phyloP scores from a whole-genome alignment of 2,797 vertebrate genomes.

The Saxicola maurus region DNA sequence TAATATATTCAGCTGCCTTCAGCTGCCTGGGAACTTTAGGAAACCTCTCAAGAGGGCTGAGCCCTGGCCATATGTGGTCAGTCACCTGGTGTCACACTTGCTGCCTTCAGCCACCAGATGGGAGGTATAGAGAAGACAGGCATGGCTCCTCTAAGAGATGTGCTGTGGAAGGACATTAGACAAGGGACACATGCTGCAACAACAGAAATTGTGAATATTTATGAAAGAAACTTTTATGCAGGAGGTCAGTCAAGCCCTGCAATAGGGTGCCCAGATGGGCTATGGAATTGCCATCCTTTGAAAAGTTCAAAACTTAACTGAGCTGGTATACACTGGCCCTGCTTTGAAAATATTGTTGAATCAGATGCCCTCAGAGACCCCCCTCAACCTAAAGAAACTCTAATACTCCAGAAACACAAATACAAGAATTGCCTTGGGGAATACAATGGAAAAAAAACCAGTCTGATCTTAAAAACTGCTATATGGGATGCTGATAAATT shows the following conservation, averaged over 20 bases:
- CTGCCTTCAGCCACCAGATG: neutral
- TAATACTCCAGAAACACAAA: neutral
- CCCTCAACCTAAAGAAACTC: neutral
- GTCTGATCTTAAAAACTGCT: neutral
- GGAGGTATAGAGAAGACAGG: neutral
- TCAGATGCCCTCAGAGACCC: neutral
- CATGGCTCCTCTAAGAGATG: neutral
- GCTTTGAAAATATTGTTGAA: neutral
- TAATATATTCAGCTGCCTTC: neutral
- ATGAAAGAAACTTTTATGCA: neutral
- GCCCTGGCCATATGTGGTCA: fast-evolving
- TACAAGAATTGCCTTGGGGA: neutral
- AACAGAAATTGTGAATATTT: neutral
- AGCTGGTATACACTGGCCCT: neutral
- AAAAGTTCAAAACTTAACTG: neutral
- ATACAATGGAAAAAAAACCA: neutral
- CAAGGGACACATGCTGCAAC: neutral
- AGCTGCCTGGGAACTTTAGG: neutral
- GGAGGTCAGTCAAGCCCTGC: neutral
- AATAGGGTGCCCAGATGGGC: neutral
- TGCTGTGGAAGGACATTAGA: neutral
- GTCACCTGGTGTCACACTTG: neutral
- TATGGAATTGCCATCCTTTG: neutral
- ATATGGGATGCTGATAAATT: neutral
- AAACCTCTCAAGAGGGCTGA: neutral